A percentile compares a stretch with the other conserved stretches of the same genome.
Evolutionary conservation across 1,140 invertebrate genomes (phyloP).

Genomic region (Metopolophium dirhodum): DNA sequence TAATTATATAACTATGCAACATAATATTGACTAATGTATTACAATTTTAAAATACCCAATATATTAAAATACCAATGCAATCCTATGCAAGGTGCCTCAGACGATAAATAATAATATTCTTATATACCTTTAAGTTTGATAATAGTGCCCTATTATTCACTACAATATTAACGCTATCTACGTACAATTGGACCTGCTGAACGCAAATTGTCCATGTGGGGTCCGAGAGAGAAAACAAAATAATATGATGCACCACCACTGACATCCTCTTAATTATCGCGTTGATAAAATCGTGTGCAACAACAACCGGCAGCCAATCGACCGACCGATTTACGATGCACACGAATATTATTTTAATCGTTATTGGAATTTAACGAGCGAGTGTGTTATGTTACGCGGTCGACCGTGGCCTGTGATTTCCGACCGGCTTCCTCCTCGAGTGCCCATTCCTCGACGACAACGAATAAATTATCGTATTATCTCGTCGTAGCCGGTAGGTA

Average conservation of each 20-base stretch:
- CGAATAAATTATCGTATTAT: background rate
- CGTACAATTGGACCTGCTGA: background rate
- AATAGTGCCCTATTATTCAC: too few species aligned
- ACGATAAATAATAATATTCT: background rate
- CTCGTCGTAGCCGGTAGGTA: background rate
- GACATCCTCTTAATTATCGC: background rate
- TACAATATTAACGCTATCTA: background rate
- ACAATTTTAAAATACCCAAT: background rate
- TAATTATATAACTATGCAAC: background rate
- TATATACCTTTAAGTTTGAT: background rate
- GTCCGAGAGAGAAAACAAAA: background rate
- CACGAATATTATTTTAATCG: background rate
- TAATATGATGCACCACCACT: background rate
- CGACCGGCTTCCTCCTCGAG: background rate
- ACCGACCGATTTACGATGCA: background rate
- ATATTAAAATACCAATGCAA: background rate
- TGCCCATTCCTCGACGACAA: background rate
- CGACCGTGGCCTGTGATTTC: constrained; percentile 3
- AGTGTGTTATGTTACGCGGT: background rate
- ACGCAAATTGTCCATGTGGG: background rate
- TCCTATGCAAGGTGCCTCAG: too few species aligned
- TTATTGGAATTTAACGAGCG: background rate
- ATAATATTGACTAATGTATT: background rate
- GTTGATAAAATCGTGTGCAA: background rate
- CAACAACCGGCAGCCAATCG: background rate